phyloP scores from a whole-genome alignment of 2,888 invertebrate species.

The Pasiphila rectangulata region DNA sequence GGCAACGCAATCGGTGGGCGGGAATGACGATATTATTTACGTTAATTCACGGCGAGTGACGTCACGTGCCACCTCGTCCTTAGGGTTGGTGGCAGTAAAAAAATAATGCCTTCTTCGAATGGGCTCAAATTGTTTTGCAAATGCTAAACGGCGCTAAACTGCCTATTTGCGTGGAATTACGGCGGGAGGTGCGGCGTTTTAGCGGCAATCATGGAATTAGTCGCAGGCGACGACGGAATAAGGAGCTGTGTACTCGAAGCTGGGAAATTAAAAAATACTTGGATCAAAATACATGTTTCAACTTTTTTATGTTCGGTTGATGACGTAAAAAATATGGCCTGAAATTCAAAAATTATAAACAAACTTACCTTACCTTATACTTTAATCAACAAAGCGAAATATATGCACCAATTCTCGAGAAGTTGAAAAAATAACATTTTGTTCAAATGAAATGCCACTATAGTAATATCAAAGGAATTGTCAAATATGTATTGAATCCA shows the following conservation, averaged over 20 bases:
- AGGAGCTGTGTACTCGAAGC: no score
- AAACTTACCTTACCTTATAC: no score
- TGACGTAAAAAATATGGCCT: no score
- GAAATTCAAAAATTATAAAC: no score
- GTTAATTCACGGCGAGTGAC: slow-evolving; percentile 78
- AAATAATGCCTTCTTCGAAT: slow-evolving; percentile 20
- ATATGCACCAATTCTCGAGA: no score
- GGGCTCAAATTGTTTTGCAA: slow-evolving; percentile 22
- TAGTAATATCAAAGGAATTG: not conserved
- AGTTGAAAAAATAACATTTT: no score
- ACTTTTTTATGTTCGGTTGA: no score
- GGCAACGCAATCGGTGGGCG: slow-evolving; percentile 63
- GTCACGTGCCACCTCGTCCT: slow-evolving; percentile 65
- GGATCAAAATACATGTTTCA: no score
- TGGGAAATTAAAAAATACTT: no score
- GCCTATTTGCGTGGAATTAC: slow-evolving; percentile 17
- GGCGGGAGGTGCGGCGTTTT: not conserved
- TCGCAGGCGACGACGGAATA: not conserved
- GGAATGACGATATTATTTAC: slow-evolving; percentile 80
- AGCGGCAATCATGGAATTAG: not conserved
- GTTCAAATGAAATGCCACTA: not conserved
- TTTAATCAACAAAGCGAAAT: no score
- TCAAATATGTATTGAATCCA: no score
- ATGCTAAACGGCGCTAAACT: slow-evolving; percentile 16
- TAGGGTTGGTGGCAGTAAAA: slow-evolving; percentile 42